A percentile compares a stretch with the other conserved stretches of the same genome.
These are phyloP conservation scores for Lapara coniferarum DNA, from an alignment of 2,888 invertebrate species.

Conservation along the genomic window DNA sequence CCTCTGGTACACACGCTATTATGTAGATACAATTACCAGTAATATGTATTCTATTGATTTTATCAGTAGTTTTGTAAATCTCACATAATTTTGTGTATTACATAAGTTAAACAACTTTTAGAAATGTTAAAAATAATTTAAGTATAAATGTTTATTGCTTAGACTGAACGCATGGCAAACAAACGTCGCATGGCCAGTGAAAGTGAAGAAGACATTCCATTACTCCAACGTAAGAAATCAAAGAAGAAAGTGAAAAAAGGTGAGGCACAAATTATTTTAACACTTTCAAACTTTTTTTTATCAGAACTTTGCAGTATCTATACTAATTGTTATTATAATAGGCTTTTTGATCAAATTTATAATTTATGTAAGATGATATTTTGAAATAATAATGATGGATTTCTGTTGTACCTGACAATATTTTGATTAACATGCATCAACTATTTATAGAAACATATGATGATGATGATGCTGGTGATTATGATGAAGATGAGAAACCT, in stretches of 20 bases:
- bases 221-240: slow-evolving; percentile 86
- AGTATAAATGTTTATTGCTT: slow-evolving; percentile 27
- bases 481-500: slow-evolving; percentile 79
- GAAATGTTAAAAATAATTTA: no score
- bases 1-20: slow-evolving; percentile 85
- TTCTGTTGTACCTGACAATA: background rate
- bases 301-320: no score
- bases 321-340: no score
- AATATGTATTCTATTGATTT: background rate
- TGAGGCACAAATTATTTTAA: slow-evolving; percentile 31
- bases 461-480: slow-evolving; percentile 84
- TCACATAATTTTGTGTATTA: background rate
- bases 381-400: no score
- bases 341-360: no score
- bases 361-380: no score
- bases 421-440: background rate
- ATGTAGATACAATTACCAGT: slow-evolving; percentile 1
- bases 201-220: slow-evolving; percentile 89
- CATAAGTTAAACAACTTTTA: no score
- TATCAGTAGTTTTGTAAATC: background rate
- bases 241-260: slow-evolving; percentile 86
- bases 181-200: slow-evolving; percentile 77
- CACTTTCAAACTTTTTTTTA: no score
- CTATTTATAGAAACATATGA: slow-evolving; percentile 75
- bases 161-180: slow-evolving; percentile 59